Evolutionary conservation across 2,113 vertebrate species (phyloP).

Genomic region (Taurulus bubalis): DNA sequence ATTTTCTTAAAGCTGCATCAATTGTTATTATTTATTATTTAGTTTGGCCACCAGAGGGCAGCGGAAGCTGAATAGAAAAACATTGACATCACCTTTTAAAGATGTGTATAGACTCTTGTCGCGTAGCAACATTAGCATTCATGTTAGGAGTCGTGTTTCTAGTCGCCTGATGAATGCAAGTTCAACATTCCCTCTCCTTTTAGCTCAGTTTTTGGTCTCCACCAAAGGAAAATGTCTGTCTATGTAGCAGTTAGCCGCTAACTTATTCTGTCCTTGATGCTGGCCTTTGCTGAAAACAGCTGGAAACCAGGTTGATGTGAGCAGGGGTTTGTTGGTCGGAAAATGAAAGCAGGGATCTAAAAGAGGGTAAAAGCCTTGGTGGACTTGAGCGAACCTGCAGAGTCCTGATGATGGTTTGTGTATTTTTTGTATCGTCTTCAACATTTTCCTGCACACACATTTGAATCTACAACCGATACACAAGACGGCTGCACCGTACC

Average conservation of each 20-base stretch:
- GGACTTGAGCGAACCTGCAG: background rate
- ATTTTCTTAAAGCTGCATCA: background rate
- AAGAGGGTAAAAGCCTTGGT: background rate
- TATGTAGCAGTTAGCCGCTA: background rate
- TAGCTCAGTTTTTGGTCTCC: background rate
- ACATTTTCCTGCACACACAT: background rate
- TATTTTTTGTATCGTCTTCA: background rate
- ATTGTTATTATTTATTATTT: background rate
- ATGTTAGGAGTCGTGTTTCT: background rate
- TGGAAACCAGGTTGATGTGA: background rate
- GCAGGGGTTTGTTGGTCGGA: background rate
- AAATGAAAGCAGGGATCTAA: background rate
- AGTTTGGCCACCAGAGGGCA: background rate
- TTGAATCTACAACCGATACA: background rate
- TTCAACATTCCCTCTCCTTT: background rate
- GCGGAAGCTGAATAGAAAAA: background rate
- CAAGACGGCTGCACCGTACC: conserved; percentile 71
- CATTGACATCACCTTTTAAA: background rate
- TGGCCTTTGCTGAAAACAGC: background rate
- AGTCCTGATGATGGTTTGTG: background rate
- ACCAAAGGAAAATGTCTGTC: background rate
- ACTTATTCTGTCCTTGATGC: background rate
- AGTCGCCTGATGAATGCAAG: background rate
- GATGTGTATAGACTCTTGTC: background rate
- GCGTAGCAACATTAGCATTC: background rate